Conservation (phyloP, 2,888 invertebrate genomes). For the Hydroisotoma schaefferi region DNA sequence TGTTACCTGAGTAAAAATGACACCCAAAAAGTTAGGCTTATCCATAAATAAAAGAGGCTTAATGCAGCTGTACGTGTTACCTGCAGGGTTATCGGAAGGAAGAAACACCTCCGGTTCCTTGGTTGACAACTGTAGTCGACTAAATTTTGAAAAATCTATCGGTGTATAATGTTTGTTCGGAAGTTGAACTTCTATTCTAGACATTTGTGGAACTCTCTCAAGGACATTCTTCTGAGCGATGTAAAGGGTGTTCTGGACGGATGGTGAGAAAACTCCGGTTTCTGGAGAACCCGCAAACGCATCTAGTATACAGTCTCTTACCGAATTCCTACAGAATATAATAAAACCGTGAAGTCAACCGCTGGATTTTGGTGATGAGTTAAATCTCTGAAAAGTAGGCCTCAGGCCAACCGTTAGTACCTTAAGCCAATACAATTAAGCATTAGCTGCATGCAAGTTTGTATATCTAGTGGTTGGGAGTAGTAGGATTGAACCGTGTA, state of each 20-base stretch:
- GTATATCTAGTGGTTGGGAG: no score
- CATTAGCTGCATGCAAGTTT: no score
- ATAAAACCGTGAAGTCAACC: no score
- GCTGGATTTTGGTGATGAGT: no score
- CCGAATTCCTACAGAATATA: conserved; percentile 54
- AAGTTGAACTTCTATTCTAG: conserved; percentile 51
- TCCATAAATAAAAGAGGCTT: no score
- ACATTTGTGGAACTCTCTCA: conserved; percentile 66
- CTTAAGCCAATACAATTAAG: no score
- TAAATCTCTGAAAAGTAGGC: no score
- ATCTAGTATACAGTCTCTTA: conserved; percentile 67
- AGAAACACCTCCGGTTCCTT: conserved; percentile 68
- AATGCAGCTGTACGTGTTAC: no score
- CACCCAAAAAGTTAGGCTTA: no score
- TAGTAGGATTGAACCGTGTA: no score
- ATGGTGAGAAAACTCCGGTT: conserved; percentile 67
- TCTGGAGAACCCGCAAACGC: conserved; percentile 63
- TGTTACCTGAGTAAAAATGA: no score
- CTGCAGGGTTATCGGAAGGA: conserved; percentile 74
- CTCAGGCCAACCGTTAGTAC: no score
- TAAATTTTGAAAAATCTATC: conserved; percentile 70
- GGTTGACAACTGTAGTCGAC: conserved; percentile 51
- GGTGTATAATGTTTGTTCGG: conserved; percentile 78
- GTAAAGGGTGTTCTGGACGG: conserved; percentile 75
- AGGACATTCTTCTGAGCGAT: conserved; percentile 66